phyloP scores from a whole-genome alignment of 1,140 invertebrate genomes.

The Pseudomyrmex dendroicus region DNA sequence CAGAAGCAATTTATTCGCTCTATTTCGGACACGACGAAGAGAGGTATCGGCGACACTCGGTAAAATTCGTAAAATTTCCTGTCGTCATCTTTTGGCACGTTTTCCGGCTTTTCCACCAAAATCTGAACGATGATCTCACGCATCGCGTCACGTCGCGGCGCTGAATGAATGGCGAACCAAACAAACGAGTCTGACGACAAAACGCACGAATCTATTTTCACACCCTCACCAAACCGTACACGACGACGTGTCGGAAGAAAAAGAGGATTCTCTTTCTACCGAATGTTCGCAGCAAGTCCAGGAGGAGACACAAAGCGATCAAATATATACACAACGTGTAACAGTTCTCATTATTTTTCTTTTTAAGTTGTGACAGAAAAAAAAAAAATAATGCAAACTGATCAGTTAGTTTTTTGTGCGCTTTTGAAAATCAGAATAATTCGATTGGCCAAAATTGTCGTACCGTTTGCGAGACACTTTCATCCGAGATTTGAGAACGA shows the following conservation, averaged over 20 bases:
- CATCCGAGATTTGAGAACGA: neutral
- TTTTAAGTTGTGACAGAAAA: too few species aligned
- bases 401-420: too few species aligned
- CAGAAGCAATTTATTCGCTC: conserved; percentile 30
- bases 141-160: neutral
- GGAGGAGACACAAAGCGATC: too few species aligned
- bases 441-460: neutral
- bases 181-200: neutral
- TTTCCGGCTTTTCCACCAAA: conserved; percentile 47
- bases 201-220: conserved; percentile 22
- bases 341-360: neutral
- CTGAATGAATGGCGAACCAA: conserved; percentile 31
- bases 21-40: conserved; percentile 54
- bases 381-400: neutral
- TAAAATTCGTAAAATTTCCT: neutral
- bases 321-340: neutral
- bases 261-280: too few species aligned
- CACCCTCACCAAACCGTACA: neutral
- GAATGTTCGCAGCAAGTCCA: too few species aligned
- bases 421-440: neutral
- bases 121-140: conserved; percentile 64
- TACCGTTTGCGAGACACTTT: conserved; percentile 47
- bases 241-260: too few species aligned
- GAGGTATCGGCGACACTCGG: conserved; percentile 64
- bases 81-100: conserved; percentile 54